These are phyloP conservation scores for Gymnodraco acuticeps DNA, from an alignment of 2,797 vertebrate genomes.

Conservation along the genomic window DNA sequence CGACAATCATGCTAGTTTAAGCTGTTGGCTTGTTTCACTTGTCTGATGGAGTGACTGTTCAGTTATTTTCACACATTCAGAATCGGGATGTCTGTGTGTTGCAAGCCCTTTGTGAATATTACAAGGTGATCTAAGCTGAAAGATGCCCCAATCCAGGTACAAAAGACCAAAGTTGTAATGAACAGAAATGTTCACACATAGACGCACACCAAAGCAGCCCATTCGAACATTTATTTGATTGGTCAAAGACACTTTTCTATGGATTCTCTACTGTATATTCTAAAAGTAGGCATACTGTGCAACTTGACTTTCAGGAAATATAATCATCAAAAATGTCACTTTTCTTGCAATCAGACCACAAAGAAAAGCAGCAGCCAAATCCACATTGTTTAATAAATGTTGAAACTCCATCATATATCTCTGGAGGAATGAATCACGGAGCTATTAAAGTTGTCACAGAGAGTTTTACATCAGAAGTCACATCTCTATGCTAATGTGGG, in stretches of 20 bases:
- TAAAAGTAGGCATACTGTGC: neutral
- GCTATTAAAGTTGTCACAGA: neutral
- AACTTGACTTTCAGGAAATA: neutral
- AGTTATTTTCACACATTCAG: too few relatives aligned
- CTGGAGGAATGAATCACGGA: neutral
- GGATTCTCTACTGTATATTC: neutral
- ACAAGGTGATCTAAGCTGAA: too few relatives aligned
- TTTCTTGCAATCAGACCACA: slow-evolving; percentile 1
- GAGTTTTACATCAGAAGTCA: slow-evolving; percentile 14
- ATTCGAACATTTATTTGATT: slow-evolving; percentile 12
- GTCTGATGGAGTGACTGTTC: too few relatives aligned
- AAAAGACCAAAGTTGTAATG: too few relatives aligned
- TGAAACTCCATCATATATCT: slow-evolving; percentile 1
- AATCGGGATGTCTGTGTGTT: too few relatives aligned
- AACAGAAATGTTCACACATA: too few relatives aligned
- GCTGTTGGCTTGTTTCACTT: too few relatives aligned
- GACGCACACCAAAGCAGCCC: neutral
- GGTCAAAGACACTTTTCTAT: neutral
- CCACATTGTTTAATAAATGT: slow-evolving; percentile 1
- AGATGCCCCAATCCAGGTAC: too few relatives aligned
- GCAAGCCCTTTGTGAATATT: too few relatives aligned
- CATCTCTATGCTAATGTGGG: neutral
- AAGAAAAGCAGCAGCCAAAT: slow-evolving; percentile 7
- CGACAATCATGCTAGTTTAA: too few relatives aligned
- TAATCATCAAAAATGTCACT: neutral